Percentiles rank a stretch among this genome's conserved stretches.
Conservation (phyloP, 2,113 vertebrate genomes). For the Isichthys henryi region DNA sequence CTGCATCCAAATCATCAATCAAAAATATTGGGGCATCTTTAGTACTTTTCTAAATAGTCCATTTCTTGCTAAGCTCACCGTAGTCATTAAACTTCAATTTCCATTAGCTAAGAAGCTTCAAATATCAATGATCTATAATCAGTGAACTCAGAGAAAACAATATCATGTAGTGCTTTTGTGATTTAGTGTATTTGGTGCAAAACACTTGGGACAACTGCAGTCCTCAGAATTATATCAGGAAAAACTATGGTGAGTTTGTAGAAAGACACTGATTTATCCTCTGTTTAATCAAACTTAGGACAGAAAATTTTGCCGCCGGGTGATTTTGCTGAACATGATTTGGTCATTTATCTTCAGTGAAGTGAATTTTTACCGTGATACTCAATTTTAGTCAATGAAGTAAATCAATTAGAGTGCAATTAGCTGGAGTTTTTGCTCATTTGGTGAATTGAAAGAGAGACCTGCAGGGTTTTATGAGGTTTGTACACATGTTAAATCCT, state of each 20-base stretch:
- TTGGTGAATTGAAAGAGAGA: background rate
- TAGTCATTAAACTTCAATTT: background rate
- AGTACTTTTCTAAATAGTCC: background rate
- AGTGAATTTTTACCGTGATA: background rate
- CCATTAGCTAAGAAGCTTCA: background rate
- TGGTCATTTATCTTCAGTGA: background rate
- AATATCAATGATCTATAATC: background rate
- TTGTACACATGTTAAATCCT: background rate
- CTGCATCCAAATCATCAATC: background rate
- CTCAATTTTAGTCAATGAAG: background rate
- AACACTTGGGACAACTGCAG: background rate
- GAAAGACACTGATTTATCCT: background rate
- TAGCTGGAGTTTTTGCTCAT: background rate
- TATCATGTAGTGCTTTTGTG: background rate
- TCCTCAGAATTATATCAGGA: background rate
- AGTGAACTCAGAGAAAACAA: background rate
- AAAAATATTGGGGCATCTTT: background rate
- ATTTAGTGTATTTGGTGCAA: background rate
- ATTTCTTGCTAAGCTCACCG: background rate
- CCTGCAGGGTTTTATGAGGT: background rate
- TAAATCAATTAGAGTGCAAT: constrained; percentile 4
- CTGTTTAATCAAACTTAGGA: background rate
- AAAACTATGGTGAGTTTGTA: background rate
- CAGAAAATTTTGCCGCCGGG: background rate
- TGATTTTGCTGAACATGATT: background rate